Evolutionary conservation across 2,113 vertebrate species (phyloP), one percentile per base, ranked within the genome.

Genomic region (Ammodytes marinus): DNA sequence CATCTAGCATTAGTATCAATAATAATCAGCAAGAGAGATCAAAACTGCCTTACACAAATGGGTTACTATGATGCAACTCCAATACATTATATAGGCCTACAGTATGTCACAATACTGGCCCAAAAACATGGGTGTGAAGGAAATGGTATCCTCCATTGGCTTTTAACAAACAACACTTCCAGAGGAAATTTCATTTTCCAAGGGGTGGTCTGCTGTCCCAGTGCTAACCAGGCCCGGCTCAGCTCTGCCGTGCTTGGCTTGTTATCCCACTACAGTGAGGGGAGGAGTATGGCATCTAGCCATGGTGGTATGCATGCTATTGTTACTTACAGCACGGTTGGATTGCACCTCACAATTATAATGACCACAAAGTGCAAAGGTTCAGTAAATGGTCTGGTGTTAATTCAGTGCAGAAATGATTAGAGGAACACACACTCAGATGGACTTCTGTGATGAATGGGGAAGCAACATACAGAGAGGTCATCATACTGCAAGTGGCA

Each of bases 341-440:
- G 50, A 88, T 91, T 1, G 35, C 74, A 59, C 80, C 83, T 88
- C 64, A 37, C 77, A 82, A 67, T 70, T 85, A 87, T 86, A 91
- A 88, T 71, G 86, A 89, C 84, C 89, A 68, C 83, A 86, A 67
- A 86, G 83, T 76, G 88, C 80, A 86, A 74, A 86, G 27, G 27
- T 27, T 27, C 27, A 27, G 27, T 88, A 90, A 85, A 89, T 69
- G 59, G 69, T 60, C 59, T 53, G 42, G 72, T 84, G 88, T 90
- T 89, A 86, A 87, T 80, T 82, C 39, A 8, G 52, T 53, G 50
- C 66, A 80, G 67, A 85, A 80, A 82, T 74, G 10, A 79, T 77
- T 80, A 64, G 59, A 27, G 55, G 80, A 76, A 88, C 69, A 86
- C 69, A 76, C 85, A n/a, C 59, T 74, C 73, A 27, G 82, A 78